A percentile compares a stretch with the other conserved stretches of the same genome.
Conservation (phyloP, 2,888 invertebrate genomes). For the Drosophila tanythrix region DNA sequence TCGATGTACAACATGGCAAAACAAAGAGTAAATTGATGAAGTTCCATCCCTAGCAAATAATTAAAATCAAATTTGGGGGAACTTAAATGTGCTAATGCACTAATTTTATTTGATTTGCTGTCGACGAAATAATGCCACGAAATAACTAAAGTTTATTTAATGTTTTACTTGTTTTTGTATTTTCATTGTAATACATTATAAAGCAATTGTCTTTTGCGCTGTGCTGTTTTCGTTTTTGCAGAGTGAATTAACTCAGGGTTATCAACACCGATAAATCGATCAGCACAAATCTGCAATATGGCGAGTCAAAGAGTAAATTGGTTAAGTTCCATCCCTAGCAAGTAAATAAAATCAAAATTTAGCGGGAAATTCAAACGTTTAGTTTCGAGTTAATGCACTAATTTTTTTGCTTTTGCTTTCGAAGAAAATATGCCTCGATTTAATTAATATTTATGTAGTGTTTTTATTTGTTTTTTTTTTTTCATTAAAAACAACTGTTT, state of each 20-base stretch:
- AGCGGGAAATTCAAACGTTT: neutral
- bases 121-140: neutral
- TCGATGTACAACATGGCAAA: neutral
- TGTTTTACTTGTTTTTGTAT: neutral
- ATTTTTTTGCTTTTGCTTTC: neutral
- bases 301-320: neutral
- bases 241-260: neutral
- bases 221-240: neutral
- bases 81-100: neutral
- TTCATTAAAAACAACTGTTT: neutral
- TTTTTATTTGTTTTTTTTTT: neutral
- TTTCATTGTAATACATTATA: neutral
- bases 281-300: neutral
- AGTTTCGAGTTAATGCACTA: neutral
- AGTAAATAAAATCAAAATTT: neutral
- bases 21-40: neutral
- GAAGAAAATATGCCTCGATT: neutral
- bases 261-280: neutral
- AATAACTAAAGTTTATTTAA: neutral
- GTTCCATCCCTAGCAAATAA: constrained; percentile 7
- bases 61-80: neutral
- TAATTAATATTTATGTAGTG: neutral
- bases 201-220: neutral
- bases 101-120: neutral
- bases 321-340: neutral